Evolutionary conservation across 1,140 invertebrate genomes (phyloP).

Genomic region (Drosophila saltans): DNA sequence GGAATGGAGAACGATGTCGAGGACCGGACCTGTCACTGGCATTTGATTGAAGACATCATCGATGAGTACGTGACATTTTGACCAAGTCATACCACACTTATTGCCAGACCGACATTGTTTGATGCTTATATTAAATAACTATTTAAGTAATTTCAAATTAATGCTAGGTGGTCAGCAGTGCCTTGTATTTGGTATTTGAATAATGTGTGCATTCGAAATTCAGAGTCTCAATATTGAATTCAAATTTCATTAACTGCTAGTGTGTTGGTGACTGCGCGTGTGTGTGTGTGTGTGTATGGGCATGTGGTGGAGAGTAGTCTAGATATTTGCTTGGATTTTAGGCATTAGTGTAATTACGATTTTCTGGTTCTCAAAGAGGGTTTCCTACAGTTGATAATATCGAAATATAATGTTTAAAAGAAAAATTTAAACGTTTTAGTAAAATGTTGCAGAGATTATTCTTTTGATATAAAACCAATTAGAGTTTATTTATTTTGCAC

Average conservation of each 20-base stretch:
- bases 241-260: conserved; percentile 50
- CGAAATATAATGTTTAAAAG: no score
- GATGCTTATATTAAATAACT: conserved; percentile 59
- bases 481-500: no score
- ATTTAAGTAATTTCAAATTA: conserved; percentile 67
- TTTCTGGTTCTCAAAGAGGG: not conserved
- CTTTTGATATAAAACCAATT: no score
- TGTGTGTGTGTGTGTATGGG: not conserved
- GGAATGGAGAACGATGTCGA: conserved; percentile 12
- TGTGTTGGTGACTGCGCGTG: conserved; percentile 30
- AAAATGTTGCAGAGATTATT: no score
- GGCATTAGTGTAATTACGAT: not conserved
- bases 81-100: conserved; percentile 52
- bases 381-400: no score
- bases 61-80: conserved; percentile 67
- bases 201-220: conserved; percentile 45
- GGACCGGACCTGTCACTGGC: conserved; percentile 16
- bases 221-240: conserved; percentile 59
- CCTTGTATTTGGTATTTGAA: conserved; percentile 24
- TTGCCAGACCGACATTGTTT: conserved; percentile 38
- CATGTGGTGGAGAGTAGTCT: not conserved
- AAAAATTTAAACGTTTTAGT: no score
- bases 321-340: not conserved
- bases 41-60: conserved; percentile 52
- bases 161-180: conserved; percentile 24